A percentile compares a stretch with the other conserved stretches of the same genome.
Evolutionary conservation across 2,113 vertebrate species (phyloP).

Genomic region (Phylloscopus whistleri): DNA sequence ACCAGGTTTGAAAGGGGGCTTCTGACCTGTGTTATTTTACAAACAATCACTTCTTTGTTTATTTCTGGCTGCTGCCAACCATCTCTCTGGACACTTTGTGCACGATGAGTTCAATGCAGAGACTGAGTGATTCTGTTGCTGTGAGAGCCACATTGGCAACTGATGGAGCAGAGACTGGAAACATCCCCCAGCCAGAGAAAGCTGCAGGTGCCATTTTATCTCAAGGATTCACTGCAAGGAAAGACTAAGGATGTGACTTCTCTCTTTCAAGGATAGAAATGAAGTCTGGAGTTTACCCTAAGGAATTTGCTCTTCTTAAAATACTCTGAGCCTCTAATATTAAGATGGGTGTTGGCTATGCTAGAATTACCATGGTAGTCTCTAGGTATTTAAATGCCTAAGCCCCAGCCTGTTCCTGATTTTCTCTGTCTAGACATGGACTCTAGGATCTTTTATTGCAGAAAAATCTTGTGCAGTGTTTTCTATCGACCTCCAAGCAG

Average conservation of each 20-base stretch:
- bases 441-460: background rate
- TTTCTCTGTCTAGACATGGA: background rate
- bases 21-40: background rate
- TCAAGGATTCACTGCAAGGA: background rate
- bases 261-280: background rate
- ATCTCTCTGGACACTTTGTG: background rate
- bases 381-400: background rate
- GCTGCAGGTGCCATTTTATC: background rate
- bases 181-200: background rate
- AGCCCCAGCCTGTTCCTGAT: background rate
- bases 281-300: background rate
- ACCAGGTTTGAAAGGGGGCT: background rate
- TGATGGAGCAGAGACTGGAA: background rate
- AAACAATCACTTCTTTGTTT: background rate
- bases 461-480: background rate
- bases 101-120: background rate
- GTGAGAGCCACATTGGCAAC: background rate
- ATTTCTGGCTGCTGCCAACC: background rate
- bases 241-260: background rate
- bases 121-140: background rate
- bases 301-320: background rate
- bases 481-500: background rate
- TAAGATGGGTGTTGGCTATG: background rate
- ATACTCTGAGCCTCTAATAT: background rate
- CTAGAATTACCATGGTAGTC: background rate